phyloP scores from a whole-genome alignment of 1,140 invertebrate genomes.

The Aphelinus atriplicis region DNA sequence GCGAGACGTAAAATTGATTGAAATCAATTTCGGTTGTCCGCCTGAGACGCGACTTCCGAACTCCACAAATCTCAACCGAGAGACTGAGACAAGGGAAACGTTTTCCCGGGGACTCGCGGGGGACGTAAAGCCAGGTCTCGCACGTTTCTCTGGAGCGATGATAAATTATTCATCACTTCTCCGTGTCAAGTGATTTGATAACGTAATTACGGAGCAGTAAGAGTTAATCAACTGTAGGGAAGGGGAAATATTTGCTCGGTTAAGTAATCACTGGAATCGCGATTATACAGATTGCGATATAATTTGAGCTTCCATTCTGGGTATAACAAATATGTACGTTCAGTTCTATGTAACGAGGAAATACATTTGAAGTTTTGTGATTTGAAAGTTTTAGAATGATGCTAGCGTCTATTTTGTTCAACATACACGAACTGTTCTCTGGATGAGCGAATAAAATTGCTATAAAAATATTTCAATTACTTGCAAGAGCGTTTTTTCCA shows the following conservation, averaged over 20 bases:
- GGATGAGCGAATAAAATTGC: too few relatives aligned
- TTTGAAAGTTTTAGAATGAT: too few relatives aligned
- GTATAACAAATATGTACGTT: too few relatives aligned
- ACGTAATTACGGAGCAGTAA: neutral
- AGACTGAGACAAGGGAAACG: neutral
- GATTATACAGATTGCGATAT: too few relatives aligned
- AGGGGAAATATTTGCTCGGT: neutral
- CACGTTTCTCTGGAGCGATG: neutral
- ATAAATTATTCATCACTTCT: neutral
- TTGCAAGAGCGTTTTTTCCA: too few relatives aligned
- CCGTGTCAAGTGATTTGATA: neutral
- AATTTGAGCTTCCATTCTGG: too few relatives aligned
- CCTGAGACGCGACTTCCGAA: neutral
- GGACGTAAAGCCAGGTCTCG: neutral
- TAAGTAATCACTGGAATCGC: too few relatives aligned
- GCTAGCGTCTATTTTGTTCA: too few relatives aligned
- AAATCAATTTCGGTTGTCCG: neutral
- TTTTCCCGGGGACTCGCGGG: neutral
- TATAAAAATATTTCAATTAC: too few relatives aligned
- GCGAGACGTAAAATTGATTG: constrained; percentile 2
- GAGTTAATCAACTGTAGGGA: neutral
- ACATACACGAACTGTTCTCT: too few relatives aligned
- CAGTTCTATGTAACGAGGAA: too few relatives aligned
- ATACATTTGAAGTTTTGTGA: too few relatives aligned
- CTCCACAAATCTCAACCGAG: neutral